Conservation (phyloP, 2,888 invertebrate genomes). For the Tupiocoris notatus region DNA sequence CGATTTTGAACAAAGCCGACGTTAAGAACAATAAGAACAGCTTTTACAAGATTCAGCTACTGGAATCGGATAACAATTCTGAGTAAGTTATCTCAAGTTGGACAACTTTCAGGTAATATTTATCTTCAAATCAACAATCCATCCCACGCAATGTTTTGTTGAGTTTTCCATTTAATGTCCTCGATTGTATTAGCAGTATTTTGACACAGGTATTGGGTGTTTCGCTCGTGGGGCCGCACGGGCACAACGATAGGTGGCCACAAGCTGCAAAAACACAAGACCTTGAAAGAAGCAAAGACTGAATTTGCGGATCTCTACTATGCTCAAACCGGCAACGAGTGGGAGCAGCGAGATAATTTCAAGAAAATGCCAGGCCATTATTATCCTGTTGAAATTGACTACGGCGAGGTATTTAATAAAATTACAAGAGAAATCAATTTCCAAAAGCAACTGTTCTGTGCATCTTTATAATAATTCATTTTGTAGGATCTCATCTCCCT, state of each 20-base stretch:
- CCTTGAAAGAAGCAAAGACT: conserved; percentile 60
- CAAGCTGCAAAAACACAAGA: conserved; percentile 60
- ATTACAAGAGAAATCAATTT: background rate
- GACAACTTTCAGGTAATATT: background rate
- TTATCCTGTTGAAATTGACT: conserved; percentile 88
- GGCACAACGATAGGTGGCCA: conserved; percentile 87
- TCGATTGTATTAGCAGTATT: too few species aligned
- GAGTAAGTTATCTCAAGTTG: too few species aligned
- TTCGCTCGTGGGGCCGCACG: conserved; percentile 94
- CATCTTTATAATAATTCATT: background rate
- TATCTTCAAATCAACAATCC: background rate
- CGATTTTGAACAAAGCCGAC: conserved; percentile 80
- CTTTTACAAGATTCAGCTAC: conserved; percentile 89
- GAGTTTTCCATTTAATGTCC: conserved; percentile 1
- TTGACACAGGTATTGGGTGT: conserved; percentile 75
- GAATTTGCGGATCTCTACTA: conserved; percentile 63
- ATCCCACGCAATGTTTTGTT: background rate
- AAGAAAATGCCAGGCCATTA: conserved; percentile 68
- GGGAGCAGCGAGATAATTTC: conserved; percentile 59
- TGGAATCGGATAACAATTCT: conserved; percentile 55
- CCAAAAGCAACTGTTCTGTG: background rate
- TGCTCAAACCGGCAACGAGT: conserved; percentile 76
- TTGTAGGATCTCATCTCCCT: conserved; percentile 52
- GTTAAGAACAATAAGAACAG: conserved; percentile 85
- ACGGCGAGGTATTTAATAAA: conserved; percentile 52